A percentile compares a stretch with the other conserved stretches of the same genome.
Evolutionary conservation across 2,888 invertebrate species (phyloP).

Genomic region (Eretmocerus hayati): DNA sequence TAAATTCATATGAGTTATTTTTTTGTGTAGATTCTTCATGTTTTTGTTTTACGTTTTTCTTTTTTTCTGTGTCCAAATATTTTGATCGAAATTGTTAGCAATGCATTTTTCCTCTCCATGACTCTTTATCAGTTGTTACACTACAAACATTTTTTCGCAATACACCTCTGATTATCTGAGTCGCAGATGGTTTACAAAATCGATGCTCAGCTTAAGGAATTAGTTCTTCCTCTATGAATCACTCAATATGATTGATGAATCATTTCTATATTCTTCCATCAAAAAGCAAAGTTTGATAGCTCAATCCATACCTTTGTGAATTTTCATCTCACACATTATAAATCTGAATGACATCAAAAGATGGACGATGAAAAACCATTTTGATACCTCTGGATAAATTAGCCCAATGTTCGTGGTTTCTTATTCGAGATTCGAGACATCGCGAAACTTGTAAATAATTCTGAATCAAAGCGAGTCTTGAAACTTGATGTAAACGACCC

Average conservation of each 20-base stretch:
- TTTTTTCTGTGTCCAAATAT: slow-evolving; percentile 3
- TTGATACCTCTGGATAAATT: no score
- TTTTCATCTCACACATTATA: no score
- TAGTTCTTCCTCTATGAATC: slow-evolving; percentile 3
- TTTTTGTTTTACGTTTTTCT: slow-evolving; percentile 13
- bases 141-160: no score
- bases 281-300: no score
- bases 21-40: slow-evolving; percentile 22
- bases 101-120: slow-evolving; percentile 22
- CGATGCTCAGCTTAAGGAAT: background rate
- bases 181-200: slow-evolving; percentile 1
- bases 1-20: slow-evolving; percentile 33
- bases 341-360: no score
- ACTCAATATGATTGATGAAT: background rate
- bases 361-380: no score
- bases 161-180: no score
- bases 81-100: slow-evolving; percentile 19
- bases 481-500: slow-evolving; percentile 14
- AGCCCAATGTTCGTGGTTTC: no score
- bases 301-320: no score
- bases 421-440: no score
- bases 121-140: no score
- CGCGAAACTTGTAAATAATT: slow-evolving; percentile 22
- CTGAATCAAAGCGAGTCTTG: slow-evolving; percentile 22
- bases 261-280: no score